These are phyloP conservation scores for Ferrisia virgata DNA, from an alignment of 2,888 invertebrate species.

Conservation along the genomic window DNA sequence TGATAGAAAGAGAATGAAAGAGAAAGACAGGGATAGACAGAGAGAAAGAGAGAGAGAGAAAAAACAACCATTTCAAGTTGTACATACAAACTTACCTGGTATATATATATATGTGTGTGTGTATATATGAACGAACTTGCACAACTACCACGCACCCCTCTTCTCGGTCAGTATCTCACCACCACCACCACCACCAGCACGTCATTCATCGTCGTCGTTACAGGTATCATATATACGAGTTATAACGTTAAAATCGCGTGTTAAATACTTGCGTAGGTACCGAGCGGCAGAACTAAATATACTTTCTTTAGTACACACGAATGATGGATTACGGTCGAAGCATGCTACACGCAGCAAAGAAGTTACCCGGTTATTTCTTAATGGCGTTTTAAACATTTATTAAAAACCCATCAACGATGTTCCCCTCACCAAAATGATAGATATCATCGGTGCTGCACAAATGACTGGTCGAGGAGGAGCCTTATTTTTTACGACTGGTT, in stretches of 20 bases:
- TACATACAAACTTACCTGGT: background rate
- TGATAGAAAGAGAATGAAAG: too few species aligned
- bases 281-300: background rate
- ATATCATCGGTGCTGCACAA: constrained; percentile 19
- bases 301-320: constrained; percentile 19
- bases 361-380: constrained; percentile 35
- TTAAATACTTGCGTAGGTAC: background rate
- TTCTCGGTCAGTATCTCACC: background rate
- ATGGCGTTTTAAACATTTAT: constrained; percentile 45
- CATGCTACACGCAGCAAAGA: constrained; percentile 37
- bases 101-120: too few species aligned
- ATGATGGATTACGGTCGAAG: constrained; percentile 36
- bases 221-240: background rate
- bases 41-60: too few species aligned
- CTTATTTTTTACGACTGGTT: constrained; percentile 24
- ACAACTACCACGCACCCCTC: background rate
- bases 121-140: too few species aligned
- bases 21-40: too few species aligned
- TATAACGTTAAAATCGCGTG: constrained; percentile 36
- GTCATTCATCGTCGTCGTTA: too few species aligned
- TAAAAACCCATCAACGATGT: constrained; percentile 40
- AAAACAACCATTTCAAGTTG: too few species aligned
- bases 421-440: constrained; percentile 28
- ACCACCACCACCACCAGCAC: too few species aligned
- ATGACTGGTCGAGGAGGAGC: constrained; percentile 36